Conservation (phyloP, 2,797 vertebrate species). For the Carcharodon carcharias region DNA sequence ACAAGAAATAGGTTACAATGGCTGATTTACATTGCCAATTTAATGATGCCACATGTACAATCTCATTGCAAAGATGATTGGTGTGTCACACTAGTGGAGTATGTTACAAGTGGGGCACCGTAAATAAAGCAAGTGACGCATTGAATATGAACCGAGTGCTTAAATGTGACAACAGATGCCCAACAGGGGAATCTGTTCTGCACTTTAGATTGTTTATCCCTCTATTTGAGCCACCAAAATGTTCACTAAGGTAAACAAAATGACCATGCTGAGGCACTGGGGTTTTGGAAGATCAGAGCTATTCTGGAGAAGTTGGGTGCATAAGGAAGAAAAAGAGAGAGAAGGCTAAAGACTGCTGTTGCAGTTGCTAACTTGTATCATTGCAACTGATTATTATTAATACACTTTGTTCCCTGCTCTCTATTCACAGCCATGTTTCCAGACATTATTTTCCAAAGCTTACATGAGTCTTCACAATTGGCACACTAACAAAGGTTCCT, state of each 20-base stretch:
- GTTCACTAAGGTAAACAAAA: neutral
- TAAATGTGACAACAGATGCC: neutral
- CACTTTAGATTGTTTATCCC: neutral
- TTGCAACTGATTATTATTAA: neutral
- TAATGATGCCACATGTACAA: neutral
- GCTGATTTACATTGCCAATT: neutral
- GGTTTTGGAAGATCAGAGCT: neutral
- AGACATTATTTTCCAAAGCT: neutral
- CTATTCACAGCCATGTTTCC: neutral
- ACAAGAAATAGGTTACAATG: neutral
- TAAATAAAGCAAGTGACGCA: neutral
- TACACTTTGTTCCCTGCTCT: neutral
- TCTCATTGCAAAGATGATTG: neutral
- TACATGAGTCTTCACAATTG: neutral
- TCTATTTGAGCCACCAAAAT: neutral
- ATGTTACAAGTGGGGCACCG: neutral
- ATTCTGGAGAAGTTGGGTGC: neutral
- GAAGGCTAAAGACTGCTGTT: neutral
- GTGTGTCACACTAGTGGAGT: neutral
- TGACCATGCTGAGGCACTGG: neutral
- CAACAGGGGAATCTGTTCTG: no score
- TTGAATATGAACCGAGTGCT: neutral
- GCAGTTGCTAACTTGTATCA: neutral
- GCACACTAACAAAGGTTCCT: constrained; percentile 15
- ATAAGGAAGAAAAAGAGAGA: neutral